Evolutionary conservation across 2,888 invertebrate genomes (phyloP), one percentile per base, ranked within the genome.

Genomic region (Biston betularia): DNA sequence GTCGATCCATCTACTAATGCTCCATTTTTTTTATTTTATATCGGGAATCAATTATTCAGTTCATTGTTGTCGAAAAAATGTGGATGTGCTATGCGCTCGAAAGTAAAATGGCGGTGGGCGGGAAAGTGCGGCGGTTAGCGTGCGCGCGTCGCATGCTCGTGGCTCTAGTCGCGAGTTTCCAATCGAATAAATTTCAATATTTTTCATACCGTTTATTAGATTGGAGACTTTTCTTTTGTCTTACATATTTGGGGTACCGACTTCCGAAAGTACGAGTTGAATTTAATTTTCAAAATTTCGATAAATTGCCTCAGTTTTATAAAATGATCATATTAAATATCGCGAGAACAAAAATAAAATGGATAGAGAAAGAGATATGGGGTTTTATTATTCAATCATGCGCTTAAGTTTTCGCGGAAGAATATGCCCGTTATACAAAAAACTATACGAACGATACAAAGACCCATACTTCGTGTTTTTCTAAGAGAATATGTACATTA

Each of bases 51-150:
- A 57, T 61, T 57, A 57, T 56, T 52, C 34, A 60, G 76, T 75
- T 61, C 60, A 50, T 63, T 62, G 71, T 70, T 69, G 57, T 71
- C 70, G 7, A 82, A 84, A 87, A 86, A 82, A 82, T 74, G 78
- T 83, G 76, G 77, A 82, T 84, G 79, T 84, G 83, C 82, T 85
- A 83, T 89, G 92, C 92, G 89, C 89, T 91, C 86, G 93, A 93
- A 93, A 93, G 93, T 93, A 93, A 93, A 92, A 92, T 88, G 87
- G 75, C 78, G 74, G 76, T 83, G 73, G 48, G 78, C 88, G 90
- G 91, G 92, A 92, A 93, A 93, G 92, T 90, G 83, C 79, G 80
- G 74, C 73, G 72, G 75, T 84, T 89, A 86, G 77, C 79, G 79
- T 74, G 76, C 74, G 77, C 74, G 75, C 77, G 74, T 90, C 75